Percentiles rank a stretch among this genome's conserved stretches.
Evolutionary conservation across 53 echinoderm and acorn worm species (phyloP).

Genomic region (Antedon mediterranea): DNA sequence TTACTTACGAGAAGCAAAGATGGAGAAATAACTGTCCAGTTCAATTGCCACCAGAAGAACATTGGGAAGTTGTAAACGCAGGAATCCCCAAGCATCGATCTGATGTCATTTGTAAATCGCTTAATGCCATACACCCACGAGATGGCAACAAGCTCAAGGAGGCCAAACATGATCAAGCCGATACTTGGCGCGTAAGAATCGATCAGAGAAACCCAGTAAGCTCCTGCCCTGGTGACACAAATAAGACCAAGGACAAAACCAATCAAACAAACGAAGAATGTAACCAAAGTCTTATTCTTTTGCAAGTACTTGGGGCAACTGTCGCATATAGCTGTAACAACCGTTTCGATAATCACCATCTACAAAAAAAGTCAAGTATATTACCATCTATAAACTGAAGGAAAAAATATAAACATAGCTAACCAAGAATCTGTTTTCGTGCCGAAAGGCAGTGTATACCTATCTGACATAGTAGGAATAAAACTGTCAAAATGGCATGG

Average conservation of each 20-base stretch:
- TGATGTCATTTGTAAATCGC: conserved; percentile 62
- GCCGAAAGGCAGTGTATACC: too few relatives aligned
- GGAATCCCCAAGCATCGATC: conserved; percentile 49
- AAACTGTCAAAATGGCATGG: too few relatives aligned
- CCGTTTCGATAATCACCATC: conserved; percentile 44
- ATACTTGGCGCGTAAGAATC: conserved; percentile 46
- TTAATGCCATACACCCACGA: conserved; percentile 61
- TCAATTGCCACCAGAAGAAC: conserved; percentile 34
- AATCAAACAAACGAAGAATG: conserved; percentile 2
- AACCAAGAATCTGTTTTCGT: too few relatives aligned
- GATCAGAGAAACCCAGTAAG: conserved; percentile 59
- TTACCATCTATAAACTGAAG: too few relatives aligned
- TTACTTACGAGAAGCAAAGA: conserved; percentile 34
- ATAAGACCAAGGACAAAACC: conserved; percentile 26
- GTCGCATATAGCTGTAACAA: conserved; percentile 30
- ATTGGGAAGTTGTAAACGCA: conserved; percentile 22
- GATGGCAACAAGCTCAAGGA: conserved; percentile 32
- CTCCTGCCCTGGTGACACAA: conserved; percentile 51
- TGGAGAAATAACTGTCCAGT: conserved; percentile 43
- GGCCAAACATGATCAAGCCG: conserved; percentile 31
- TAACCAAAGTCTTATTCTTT: conserved; percentile 12
- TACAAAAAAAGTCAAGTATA: background rate
- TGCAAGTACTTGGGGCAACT: conserved; percentile 7
- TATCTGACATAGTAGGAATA: too few relatives aligned
- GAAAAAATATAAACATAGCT: too few relatives aligned